Conservation (phyloP, 2,888 invertebrate genomes). For the Prostheceraeus crozeri region DNA sequence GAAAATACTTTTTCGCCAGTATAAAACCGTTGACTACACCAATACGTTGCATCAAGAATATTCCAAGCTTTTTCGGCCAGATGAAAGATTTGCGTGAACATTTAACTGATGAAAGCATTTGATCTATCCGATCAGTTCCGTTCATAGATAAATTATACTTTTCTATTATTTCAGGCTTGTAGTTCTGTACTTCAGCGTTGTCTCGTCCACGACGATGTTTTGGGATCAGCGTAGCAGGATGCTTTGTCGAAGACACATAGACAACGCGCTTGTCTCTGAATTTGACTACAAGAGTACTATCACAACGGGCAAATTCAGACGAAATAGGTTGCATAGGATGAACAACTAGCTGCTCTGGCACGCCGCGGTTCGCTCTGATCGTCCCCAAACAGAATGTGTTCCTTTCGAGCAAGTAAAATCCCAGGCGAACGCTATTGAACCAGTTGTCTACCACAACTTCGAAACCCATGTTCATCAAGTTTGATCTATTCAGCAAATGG, state of each 20-base stretch:
- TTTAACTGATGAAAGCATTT: slow-evolving; percentile 12
- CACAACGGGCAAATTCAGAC: slow-evolving; percentile 20
- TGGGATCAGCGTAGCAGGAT: slow-evolving; percentile 6
- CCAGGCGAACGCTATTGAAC: slow-evolving; percentile 15
- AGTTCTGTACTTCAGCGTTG: slow-evolving; percentile 18
- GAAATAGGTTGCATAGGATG: slow-evolving; percentile 21
- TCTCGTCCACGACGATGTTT: slow-evolving; percentile 12
- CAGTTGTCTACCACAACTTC: slow-evolving; percentile 13
- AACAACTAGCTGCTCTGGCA: slow-evolving; percentile 11
- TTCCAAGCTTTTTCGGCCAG: slow-evolving; percentile 20
- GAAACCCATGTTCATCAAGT: slow-evolving; percentile 11
- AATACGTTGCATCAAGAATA: slow-evolving; percentile 22
- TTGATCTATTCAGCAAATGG: neutral
- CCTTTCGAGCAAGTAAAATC: slow-evolving; percentile 6
- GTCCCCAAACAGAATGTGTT: slow-evolving; percentile 18
- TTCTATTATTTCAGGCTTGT: neutral
- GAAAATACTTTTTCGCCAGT: slow-evolving; percentile 17
- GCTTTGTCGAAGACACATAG: slow-evolving; percentile 25
- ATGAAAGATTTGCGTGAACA: neutral
- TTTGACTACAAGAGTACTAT: slow-evolving; percentile 2
- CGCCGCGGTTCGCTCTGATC: neutral
- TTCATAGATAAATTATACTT: slow-evolving; percentile 7
- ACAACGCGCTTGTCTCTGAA: slow-evolving; percentile 11
- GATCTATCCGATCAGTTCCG: slow-evolving; percentile 18
- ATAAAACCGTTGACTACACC: slow-evolving; percentile 19